A percentile compares a stretch with the other conserved stretches of the same genome.
These are phyloP conservation scores for Drosophila atripex DNA, from an alignment of 2,888 invertebrate genomes.

Conservation along the genomic window DNA sequence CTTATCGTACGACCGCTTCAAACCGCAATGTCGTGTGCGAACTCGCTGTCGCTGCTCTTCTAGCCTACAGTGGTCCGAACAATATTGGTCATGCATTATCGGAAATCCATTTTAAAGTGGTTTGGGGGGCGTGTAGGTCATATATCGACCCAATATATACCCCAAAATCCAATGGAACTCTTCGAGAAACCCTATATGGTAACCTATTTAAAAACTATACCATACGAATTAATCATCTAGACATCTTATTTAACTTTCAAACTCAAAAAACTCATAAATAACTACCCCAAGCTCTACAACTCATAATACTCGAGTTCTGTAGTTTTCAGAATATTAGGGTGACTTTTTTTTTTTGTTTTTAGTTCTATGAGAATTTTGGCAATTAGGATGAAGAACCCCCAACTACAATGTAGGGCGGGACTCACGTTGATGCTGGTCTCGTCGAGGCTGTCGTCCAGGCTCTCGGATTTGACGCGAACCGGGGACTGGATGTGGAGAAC, in stretches of 20 bases:
- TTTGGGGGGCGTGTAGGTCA: too few species aligned
- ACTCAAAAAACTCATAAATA: not conserved
- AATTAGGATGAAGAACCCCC: not conserved
- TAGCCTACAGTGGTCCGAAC: constrained; percentile 2
- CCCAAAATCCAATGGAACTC: too few species aligned
- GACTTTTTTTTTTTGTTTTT: not conserved
- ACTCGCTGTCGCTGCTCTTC: not conserved
- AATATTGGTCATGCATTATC: not conserved
- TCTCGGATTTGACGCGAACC: constrained; percentile 17
- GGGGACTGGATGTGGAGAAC: constrained; percentile 42
- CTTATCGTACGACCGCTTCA: constrained; percentile 55
- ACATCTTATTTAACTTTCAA: too few species aligned
- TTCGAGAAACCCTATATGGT: too few species aligned
- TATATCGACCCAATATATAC: too few species aligned
- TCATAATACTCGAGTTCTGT: not conserved
- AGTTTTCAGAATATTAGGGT: not conserved
- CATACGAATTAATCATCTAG: too few species aligned
- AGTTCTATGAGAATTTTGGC: not conserved
- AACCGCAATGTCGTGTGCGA: not conserved
- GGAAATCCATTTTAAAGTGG: too few species aligned
- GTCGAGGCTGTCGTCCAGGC: constrained; percentile 53
- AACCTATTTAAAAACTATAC: too few species aligned
- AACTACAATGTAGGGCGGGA: not conserved
- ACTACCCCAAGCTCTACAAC: not conserved
- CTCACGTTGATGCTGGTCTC: constrained; percentile 57